phyloP scores from a whole-genome alignment of 2,797 vertebrate genomes.

The Nyctibius grandis region DNA sequence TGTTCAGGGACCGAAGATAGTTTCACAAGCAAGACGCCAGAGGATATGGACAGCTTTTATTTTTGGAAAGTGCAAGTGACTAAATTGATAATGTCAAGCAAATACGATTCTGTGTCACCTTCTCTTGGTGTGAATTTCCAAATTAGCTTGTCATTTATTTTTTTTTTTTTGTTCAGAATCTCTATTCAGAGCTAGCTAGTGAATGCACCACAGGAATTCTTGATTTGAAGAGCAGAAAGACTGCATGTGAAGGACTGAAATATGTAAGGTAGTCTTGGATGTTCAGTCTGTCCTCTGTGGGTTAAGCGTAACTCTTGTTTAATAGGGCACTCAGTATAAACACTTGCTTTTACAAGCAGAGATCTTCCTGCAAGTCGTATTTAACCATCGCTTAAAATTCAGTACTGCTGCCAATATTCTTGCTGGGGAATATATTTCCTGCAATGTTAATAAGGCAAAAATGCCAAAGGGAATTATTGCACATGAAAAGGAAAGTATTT shows the following conservation, averaged over 20 bases:
- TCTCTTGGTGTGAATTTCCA: background rate
- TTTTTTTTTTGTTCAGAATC: background rate
- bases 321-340: background rate
- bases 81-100: background rate
- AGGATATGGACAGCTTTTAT: background rate
- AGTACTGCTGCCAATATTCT: background rate
- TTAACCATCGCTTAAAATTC: constrained; percentile 25
- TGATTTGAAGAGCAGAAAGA: background rate
- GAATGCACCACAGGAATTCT: background rate
- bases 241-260: background rate
- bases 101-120: background rate
- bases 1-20: background rate
- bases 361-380: background rate
- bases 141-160: background rate
- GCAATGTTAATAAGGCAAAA: background rate
- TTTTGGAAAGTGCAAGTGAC: background rate
- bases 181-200: background rate
- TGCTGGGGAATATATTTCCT: background rate
- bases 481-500: background rate
- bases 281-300: background rate
- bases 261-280: background rate
- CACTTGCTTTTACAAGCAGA: constrained; percentile 13
- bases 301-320: background rate
- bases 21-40: background rate
- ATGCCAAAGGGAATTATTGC: background rate